Evolutionary conservation across 2,113 vertebrate genomes (phyloP), one percentile per base, ranked within the genome.

Genomic region (Dipodomys merriami): DNA sequence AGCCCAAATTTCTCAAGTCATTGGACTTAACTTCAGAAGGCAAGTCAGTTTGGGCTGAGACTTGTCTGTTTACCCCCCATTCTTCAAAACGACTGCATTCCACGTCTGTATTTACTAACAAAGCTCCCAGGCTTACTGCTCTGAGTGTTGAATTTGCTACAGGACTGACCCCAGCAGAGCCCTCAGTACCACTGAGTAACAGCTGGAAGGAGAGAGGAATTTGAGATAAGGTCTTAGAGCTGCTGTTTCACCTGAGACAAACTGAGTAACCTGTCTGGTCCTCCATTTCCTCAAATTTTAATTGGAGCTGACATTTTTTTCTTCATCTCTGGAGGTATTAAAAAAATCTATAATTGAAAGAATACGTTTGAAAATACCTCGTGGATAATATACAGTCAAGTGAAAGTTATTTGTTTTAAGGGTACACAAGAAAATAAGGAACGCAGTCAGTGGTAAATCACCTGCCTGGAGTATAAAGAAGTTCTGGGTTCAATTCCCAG

Each of bases 11-110:
- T 85, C 83, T 33, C 76, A 92, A 84, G 77, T 57, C 74, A 25
- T 68, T 82, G 62, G 83, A 93, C 86, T 83, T 88, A 80, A 86
- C 20, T 84, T 84, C 90, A 46, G 65, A 84, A 93, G 44, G 90
- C 82, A 79, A 30, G 30, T 57, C 23, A n/a, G 10, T 91, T 62
- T 93, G 73, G 12, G 16, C 65, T 87, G 19, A 82, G 80, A 74
- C 86, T 39, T 29, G 25, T 15, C 29, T 27, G 1, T 77, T 90
- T 67, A 39, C 68, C 62, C 35, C 49, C 49, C 30, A 46, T 86
- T 83, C 79, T 88, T 90, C 29, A 4, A 64, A 83, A 87, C 27
- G 3, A 5, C 35, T 67, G 9, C 33, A n/a, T 7, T 81, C 46
- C 60, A 64, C n/a, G 22, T 76, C 64, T 39, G 49, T 78, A 86